These are phyloP conservation scores for Lepidocyrtoides sp. DNA, from an alignment of 2,888 invertebrate species.

Conservation along the genomic window DNA sequence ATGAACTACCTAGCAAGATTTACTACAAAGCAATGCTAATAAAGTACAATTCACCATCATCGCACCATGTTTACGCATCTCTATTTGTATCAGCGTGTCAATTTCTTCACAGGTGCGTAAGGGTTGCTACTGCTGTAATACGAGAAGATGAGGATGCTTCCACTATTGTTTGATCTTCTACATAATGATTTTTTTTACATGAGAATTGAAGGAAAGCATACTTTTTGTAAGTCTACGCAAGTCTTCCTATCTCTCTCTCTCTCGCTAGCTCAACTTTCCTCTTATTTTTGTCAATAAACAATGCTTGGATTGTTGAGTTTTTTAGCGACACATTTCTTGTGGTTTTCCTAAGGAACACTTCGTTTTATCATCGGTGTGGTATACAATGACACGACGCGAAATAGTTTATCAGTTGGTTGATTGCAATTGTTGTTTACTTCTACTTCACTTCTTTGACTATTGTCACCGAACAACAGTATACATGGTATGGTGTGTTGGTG, in stretches of 20 bases:
- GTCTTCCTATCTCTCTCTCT: background rate
- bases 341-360: conserved; percentile 56
- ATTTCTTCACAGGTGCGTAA: conserved; percentile 65
- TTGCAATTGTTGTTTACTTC: conserved; percentile 27
- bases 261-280: background rate
- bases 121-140: background rate
- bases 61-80: conserved; percentile 59
- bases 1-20: background rate
- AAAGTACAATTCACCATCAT: background rate
- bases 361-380: conserved; percentile 2
- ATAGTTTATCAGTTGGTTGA: conserved; percentile 60
- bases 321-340: conserved; percentile 68
- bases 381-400: background rate
- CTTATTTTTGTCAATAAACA: conserved; percentile 59
- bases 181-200: too few relatives aligned
- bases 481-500: background rate
- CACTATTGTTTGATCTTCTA: background rate
- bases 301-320: conserved; percentile 60
- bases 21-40: background rate
- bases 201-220: background rate
- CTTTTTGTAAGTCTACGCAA: background rate
- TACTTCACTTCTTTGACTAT: background rate
- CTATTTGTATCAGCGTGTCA: conserved; percentile 21
- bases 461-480: conserved; percentile 24
- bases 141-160: background rate